phyloP scores from a whole-genome alignment of 2,797 vertebrate species.

The Galagoides demidoff region DNA sequence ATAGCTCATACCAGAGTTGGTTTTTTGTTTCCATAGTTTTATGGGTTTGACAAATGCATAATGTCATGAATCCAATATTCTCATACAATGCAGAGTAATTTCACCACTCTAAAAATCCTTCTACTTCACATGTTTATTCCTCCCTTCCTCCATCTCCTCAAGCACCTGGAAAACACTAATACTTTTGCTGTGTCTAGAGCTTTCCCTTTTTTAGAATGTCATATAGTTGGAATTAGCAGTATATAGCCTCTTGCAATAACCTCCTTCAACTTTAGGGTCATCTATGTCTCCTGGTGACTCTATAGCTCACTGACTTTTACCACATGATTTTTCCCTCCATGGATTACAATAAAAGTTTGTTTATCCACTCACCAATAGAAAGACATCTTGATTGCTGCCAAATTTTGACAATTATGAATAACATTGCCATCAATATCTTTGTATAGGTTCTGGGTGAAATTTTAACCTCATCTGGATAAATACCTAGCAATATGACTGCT shows the following conservation, averaged over 20 bases:
- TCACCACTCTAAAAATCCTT: neutral
- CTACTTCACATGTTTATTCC: neutral
- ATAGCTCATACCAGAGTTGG: neutral
- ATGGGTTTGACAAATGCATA: neutral
- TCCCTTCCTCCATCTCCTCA: neutral
- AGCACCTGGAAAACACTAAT: neutral
- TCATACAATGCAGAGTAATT: neutral
- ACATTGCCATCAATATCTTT: neutral
- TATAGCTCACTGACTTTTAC: neutral
- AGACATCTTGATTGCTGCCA: neutral
- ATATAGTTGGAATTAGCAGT: neutral
- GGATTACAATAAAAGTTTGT: no score
- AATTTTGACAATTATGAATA: neutral
- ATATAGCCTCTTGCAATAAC: neutral
- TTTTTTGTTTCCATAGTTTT: neutral
- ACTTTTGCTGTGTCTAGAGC: neutral
- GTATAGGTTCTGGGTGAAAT: neutral
- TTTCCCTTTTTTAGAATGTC: neutral
- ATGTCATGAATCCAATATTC: neutral
- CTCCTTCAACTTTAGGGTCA: neutral
- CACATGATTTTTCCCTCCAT: neutral
- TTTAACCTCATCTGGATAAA: neutral
- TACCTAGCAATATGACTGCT: neutral
- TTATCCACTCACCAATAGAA: neutral
- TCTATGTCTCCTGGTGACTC: neutral